Evolutionary conservation across 2,113 vertebrate genomes (phyloP).

Genomic region (Callorhinus ursinus): DNA sequence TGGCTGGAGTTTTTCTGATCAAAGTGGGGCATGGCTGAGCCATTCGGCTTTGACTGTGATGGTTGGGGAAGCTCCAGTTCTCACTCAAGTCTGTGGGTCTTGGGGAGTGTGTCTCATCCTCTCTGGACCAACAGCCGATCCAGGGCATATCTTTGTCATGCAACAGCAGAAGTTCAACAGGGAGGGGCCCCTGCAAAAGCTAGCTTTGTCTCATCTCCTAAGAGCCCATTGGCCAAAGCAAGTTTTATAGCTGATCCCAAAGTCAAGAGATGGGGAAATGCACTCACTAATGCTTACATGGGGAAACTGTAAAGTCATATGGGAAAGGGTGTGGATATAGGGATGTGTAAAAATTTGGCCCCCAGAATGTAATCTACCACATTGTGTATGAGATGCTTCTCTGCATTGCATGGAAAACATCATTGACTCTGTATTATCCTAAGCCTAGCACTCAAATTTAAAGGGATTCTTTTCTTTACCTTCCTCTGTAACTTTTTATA

Average conservation of each 20-base stretch:
- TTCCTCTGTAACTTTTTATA: neutral
- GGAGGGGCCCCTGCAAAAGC: neutral
- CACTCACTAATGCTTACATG: accelerated
- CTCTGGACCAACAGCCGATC: neutral
- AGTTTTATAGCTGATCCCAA: neutral
- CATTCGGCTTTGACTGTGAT: neutral
- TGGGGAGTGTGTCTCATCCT: neutral
- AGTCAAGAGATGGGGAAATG: neutral
- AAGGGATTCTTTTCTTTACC: neutral
- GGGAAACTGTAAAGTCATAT: neutral
- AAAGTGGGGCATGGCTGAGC: neutral
- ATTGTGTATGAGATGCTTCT: neutral
- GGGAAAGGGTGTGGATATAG: neutral
- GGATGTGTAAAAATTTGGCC: neutral
- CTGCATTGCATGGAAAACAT: neutral
- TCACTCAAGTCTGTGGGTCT: neutral
- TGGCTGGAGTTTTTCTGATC: neutral
- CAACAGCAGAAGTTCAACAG: neutral
- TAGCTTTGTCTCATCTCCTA: neutral
- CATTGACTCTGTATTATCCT: neutral
- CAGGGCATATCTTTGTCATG: neutral
- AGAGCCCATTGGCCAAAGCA: neutral
- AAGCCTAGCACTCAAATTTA: neutral
- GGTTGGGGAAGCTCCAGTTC: neutral
- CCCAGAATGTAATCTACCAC: neutral